These are phyloP conservation scores for Bombus soroeensis DNA, from an alignment of 1,140 invertebrate species.

Conservation along the genomic window DNA sequence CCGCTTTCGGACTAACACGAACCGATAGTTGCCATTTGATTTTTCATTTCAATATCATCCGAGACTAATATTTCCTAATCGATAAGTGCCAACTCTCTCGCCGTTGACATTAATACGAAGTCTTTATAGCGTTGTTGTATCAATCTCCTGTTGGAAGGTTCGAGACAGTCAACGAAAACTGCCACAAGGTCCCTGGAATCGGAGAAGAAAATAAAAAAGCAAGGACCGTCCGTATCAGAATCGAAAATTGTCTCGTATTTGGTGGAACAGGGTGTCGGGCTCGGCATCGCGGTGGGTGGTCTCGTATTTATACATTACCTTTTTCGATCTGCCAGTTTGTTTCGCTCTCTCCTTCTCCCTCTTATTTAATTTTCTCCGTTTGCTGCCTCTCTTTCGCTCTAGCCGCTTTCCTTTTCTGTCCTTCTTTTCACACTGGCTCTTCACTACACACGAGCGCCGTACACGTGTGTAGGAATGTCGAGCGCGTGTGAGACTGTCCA, in stretches of 20 bases:
- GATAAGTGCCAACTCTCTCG: too few relatives aligned
- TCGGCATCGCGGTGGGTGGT: slow-evolving; percentile 74
- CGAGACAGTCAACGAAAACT: neutral
- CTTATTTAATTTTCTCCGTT: slow-evolving; percentile 22
- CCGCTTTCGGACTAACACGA: neutral
- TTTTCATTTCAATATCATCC: neutral
- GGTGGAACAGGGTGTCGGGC: slow-evolving; percentile 51
- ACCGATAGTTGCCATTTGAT: too few relatives aligned
- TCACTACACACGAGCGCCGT: neutral
- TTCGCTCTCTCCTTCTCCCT: slow-evolving; percentile 45
- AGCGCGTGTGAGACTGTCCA: slow-evolving; percentile 6
- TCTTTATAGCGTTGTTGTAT: too few relatives aligned
- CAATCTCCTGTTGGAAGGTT: neutral
- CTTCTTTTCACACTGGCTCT: slow-evolving; percentile 19
- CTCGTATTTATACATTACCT: slow-evolving; percentile 74
- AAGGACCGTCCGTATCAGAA: slow-evolving; percentile 14
- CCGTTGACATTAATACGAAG: neutral
- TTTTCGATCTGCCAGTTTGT: slow-evolving; percentile 69
- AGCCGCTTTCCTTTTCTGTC: neutral
- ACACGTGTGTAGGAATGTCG: slow-evolving; percentile 8
- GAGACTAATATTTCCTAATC: neutral
- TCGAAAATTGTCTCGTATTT: slow-evolving; percentile 50
- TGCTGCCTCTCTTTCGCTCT: slow-evolving; percentile 20
- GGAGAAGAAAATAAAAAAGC: neutral
- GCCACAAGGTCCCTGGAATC: neutral